Evolutionary conservation across 2,797 vertebrate genomes (phyloP), one percentile per base, ranked within the genome.

Genomic region (Protonibea diacanthus): DNA sequence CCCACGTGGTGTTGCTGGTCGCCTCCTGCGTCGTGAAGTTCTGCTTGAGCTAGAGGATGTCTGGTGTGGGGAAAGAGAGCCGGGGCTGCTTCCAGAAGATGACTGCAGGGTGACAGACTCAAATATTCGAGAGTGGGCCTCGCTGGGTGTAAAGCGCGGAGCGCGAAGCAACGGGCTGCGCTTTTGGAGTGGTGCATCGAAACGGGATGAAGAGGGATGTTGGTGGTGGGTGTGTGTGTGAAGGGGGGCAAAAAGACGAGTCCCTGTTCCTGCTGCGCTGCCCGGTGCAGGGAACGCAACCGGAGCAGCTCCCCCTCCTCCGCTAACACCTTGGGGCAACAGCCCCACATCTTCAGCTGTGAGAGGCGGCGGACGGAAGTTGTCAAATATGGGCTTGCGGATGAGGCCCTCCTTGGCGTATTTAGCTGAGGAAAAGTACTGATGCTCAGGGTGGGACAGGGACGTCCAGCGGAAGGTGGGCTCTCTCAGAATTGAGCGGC

Each of bases 341-440:
- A 99, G 94, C 69, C 98, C 98, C 9, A 99, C 98, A 0, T 99
- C 98, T 90, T 99, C 95, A 0, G 97, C 96, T 0, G 98, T 99
- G 42, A 99, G 96, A 0, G 98, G 98, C 0, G 98, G 98, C 71
- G 98, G 97, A 48, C 98, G 96, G 89, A 99, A 99, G 92, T 99
- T 99, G 93, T 99, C 98, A 66, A 99, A 99, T 83, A 99, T 95
- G 0, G 98, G 98, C 90, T 99, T 99, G 73, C 98, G 96, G 71
- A 99, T 99, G 49, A 99, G 97, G 78, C 98, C 98, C 93, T 99
- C 98, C 96, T 99, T 99, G 95, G 98, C 98, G 82, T 99, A 99
- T 89, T 99, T 99, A 65, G 98, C 98, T 77, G 98, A 99, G 71
- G 98, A 99, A 89, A 99, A 99, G 94, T 97, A 99, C 86, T 97